Evolutionary conservation across 2,888 invertebrate genomes (phyloP), one percentile per base, ranked within the genome.

Genomic region (Trissonchulus sp.): DNA sequence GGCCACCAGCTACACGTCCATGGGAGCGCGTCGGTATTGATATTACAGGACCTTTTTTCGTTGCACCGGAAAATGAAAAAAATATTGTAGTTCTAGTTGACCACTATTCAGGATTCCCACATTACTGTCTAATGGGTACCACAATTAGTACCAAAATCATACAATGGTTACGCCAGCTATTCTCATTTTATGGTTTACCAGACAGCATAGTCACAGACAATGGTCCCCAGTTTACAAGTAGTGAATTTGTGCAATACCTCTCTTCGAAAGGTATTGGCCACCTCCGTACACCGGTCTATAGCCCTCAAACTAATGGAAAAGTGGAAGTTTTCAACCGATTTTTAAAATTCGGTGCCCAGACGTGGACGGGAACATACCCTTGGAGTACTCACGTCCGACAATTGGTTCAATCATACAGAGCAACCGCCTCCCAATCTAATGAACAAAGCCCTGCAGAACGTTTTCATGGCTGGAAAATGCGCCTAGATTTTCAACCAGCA

Each of bases 271-370:
- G 48, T 15, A 48, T 48, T 15, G 23, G 23, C 48, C 48, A 48
- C 23, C 48, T 48, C 48, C 8, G 8, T 8, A 48, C 48, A 8
- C 48, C 8, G 8, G 48, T 48, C 8, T 48, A 48, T 48, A 48
- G 48, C 23, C 48, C 48, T 48, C 48, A 48, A 48, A 48, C 48
- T 48, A 48, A 48, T 48, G 48, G 48, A 48, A 48, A 48, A 48
- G 48, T 48, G 8, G 48, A 48, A 23, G 48, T 48, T 8, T 48
- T 48, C 48, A 48, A 48, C 23, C 8, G 48, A 48, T 48, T 15
- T 23, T 48, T 48, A 48, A 48, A 48, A 23, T 48, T 48, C 23
- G 48, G 48, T 48, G 8, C 48, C 8, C 48, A 48, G 23, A 48
- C 48, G 48, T 48, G 48, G 48, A 48, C 48, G 23, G 48, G 48